Conservation (phyloP, 2,113 vertebrate species). For the Sterna hirundo region DNA sequence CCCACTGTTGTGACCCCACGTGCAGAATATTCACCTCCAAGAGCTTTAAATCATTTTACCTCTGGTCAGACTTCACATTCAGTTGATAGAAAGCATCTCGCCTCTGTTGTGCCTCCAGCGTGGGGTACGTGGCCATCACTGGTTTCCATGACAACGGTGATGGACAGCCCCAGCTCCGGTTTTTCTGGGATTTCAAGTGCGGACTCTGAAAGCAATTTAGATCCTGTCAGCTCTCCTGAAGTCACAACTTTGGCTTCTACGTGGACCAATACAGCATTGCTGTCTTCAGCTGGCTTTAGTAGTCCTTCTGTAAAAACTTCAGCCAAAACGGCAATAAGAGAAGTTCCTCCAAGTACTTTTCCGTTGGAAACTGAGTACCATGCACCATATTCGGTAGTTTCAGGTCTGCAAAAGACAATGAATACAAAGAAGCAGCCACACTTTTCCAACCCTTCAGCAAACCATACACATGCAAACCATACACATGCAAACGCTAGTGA, state of each 20-base stretch:
- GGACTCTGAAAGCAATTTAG: neutral
- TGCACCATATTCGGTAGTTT: neutral
- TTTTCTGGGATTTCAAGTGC: neutral
- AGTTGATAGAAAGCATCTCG: neutral
- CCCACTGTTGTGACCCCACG: neutral
- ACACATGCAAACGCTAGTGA: neutral
- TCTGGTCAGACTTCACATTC: neutral
- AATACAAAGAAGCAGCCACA: neutral
- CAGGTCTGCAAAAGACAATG: slow-evolving; percentile 26
- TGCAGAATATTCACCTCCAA: neutral
- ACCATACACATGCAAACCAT: neutral
- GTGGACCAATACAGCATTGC: neutral
- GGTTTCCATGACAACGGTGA: neutral
- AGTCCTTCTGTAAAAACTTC: neutral
- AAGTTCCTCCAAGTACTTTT: slow-evolving; percentile 26
- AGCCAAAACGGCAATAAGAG: neutral
- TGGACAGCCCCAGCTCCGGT: neutral
- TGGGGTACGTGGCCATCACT: neutral
- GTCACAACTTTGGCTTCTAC: neutral
- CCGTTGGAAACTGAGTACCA: neutral
- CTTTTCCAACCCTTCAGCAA: neutral
- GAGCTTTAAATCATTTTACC: neutral
- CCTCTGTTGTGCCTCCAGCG: neutral
- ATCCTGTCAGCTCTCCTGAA: neutral
- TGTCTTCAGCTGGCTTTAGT: neutral